These are phyloP conservation scores for Chionomys nivalis DNA, from an alignment of 2,113 vertebrate species.

Conservation along the genomic window DNA sequence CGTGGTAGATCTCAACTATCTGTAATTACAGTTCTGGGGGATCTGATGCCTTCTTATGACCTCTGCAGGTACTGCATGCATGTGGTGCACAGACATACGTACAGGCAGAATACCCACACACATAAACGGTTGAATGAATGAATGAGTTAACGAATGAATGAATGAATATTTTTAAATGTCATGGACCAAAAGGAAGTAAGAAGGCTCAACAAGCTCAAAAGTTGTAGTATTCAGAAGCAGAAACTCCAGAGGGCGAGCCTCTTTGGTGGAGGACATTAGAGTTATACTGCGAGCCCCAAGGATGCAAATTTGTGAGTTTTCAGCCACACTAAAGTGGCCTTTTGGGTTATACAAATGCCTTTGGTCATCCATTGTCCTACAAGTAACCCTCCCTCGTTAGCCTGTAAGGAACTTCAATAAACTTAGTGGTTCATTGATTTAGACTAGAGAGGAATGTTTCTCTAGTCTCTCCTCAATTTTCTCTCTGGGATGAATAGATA, in stretches of 20 bases:
- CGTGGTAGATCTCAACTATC: background rate
- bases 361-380: background rate
- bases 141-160: background rate
- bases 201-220: background rate
- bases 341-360: background rate
- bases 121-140: background rate
- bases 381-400: background rate
- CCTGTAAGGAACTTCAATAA: background rate
- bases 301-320: background rate
- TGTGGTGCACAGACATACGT: background rate
- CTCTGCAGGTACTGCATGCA: background rate
- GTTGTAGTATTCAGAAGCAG: background rate
- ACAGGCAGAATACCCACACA: background rate
- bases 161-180: background rate
- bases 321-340: too few relatives aligned
- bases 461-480: background rate
- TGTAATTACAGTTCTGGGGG: background rate
- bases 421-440: background rate
- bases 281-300: background rate
- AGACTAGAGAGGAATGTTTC: background rate
- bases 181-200: background rate
- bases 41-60: background rate
- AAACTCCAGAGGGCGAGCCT: background rate
- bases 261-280: background rate
- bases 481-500: background rate